Evolutionary conservation across 2,113 vertebrate species (phyloP), one percentile per base, ranked within the genome.

Genomic region (Microcebus griseorufus): DNA sequence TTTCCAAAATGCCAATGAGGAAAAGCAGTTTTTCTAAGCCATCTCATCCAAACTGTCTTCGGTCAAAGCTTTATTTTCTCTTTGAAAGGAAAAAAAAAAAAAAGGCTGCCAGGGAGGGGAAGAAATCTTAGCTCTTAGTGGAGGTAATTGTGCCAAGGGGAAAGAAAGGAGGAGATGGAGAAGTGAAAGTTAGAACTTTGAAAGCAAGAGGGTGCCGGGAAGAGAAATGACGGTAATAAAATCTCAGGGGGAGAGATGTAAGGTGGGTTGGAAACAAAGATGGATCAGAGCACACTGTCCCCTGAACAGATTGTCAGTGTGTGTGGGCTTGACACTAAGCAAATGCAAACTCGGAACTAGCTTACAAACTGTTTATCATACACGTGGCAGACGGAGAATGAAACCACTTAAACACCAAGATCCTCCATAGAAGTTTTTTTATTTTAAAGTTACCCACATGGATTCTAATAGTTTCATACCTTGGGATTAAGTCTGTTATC

Each of bases 1-100:
- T 95, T 97, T 98, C 78, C 48, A 88, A 97, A 96, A 96, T 70
- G 96, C 96, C 97, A 92, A 69, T 95, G 94, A 96, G 92, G 92
- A 76, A 96, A 97, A 92, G 92, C 90, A 93, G 93, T 93, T 95
- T 98, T 94, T 97, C 83, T 55, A 94, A 94, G 87, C n/a, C 83
- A 83, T 93, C 82, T 92, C 95, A 95, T 97, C 92, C 97, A 92
- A 95, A 90, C 70, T 89, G 89, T 96, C 93, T 95, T 95, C 32
- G 18, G 48, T 34, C 85, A 95, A 95, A 93, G 70, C 87, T 97
- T 97, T 97, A 96, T 72, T 95, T 64, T 93, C 45, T 9, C 29
- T 93, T 86, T 72, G 42, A 13, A 25, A 12, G 72, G 75, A n/a
- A 34, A 22, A 27, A 12, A 80, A 76, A n/a, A 9, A 81, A 82